Conservation (phyloP, 2,113 vertebrate species). For the Machaerirhynchus nigripectus region DNA sequence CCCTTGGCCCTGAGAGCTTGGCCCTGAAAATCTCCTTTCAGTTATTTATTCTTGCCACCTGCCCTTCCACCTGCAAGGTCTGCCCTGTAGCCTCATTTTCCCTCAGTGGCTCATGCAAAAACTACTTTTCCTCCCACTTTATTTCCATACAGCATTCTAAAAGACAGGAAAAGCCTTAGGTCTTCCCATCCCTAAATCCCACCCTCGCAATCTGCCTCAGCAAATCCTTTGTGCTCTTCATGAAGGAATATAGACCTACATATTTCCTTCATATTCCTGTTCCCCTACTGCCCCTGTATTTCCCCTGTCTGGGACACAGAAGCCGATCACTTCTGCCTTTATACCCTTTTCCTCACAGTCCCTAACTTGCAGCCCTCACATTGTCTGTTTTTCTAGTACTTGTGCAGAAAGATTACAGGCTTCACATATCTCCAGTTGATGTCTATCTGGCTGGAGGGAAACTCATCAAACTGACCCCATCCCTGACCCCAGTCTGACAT, state of each 20-base stretch:
- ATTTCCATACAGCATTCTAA: neutral
- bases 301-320: neutral
- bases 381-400: neutral
- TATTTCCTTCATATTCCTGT: neutral
- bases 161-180: neutral
- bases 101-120: neutral
- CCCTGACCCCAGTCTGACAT: neutral
- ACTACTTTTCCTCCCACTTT: neutral
- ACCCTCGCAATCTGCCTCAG: neutral
- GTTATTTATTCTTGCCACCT: neutral
- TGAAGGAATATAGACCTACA: neutral
- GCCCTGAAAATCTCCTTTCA: neutral
- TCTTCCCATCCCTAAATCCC: neutral
- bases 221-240: neutral
- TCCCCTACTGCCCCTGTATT: neutral
- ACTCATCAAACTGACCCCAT: constrained; percentile 18
- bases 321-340: neutral
- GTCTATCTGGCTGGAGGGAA: constrained; percentile 26
- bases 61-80: neutral
- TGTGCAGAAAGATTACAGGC: neutral
- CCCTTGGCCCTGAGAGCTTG: neutral
- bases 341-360: neutral
- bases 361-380: neutral
- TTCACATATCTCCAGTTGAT: neutral
- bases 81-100: neutral